A percentile compares a stretch with the other conserved stretches of the same genome.
phyloP scores from a whole-genome alignment of 1,140 invertebrate species.

The Hermatobates lingyangjiaoensis region DNA sequence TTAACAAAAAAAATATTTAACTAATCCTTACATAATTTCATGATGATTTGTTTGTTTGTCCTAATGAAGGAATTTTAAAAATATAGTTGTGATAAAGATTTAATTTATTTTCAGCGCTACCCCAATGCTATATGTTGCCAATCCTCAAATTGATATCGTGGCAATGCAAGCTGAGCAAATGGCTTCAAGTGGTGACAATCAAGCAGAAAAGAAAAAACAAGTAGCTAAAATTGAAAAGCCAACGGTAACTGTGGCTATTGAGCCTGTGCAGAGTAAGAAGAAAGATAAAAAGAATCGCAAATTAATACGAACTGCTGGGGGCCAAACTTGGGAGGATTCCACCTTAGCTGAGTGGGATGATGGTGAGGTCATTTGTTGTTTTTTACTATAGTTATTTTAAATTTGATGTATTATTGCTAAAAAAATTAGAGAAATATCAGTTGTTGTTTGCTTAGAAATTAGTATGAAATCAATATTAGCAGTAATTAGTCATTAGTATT shows the following conservation, averaged over 20 bases:
- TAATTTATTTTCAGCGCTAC: constrained; percentile 19
- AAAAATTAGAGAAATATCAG: too few species aligned
- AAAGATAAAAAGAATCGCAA: constrained; percentile 31
- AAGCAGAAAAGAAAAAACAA: constrained; percentile 27
- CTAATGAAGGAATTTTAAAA: too few species aligned
- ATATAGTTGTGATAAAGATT: too few species aligned
- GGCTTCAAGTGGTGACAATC: constrained; percentile 27
- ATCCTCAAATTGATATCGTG: constrained; percentile 11
- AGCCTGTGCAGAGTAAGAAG: constrained; percentile 19
- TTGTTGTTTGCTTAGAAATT: too few species aligned
- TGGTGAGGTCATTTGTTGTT: too few species aligned
- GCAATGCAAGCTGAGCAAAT: constrained; percentile 6
- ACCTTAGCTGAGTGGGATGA: constrained; percentile 82
- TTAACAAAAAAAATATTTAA: too few species aligned
- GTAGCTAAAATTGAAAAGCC: constrained; percentile 32
- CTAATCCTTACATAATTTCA: too few species aligned
- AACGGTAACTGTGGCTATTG: constrained; percentile 20
- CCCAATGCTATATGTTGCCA: constrained; percentile 20
- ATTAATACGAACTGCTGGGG: constrained; percentile 74
- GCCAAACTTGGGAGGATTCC: constrained; percentile 83
- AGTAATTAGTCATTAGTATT: too few species aligned
- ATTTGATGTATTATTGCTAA: too few species aligned
- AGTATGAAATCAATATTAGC: too few species aligned
- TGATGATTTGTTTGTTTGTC: too few species aligned
- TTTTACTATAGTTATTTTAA: too few species aligned